Evolutionary conservation across 2,888 invertebrate species (phyloP).

Genomic region (Trisateles emortualis): DNA sequence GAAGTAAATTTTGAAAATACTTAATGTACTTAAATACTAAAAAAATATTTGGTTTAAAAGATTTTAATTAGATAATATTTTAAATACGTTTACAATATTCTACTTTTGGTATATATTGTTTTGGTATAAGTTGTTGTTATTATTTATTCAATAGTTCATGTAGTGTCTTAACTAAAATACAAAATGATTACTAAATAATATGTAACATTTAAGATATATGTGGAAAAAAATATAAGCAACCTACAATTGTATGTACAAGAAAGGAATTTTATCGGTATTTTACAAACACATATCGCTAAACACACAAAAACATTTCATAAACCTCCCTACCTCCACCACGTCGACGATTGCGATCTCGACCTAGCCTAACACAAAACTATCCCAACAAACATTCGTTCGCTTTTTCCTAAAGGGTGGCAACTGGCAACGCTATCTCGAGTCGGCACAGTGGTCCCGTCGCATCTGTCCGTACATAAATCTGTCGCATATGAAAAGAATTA

Average conservation of each 20-base stretch:
- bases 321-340: conserved; percentile 22
- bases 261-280: background rate
- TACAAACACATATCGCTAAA: conserved; percentile 1
- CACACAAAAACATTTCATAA: conserved; percentile 19
- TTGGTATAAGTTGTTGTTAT: too few relatives aligned
- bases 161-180: too few relatives aligned
- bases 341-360: conserved; percentile 30
- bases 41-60: background rate
- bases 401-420: conserved; percentile 66
- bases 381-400: conserved; percentile 49
- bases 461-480: conserved; percentile 85
- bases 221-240: too few relatives aligned
- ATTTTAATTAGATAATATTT: too few relatives aligned
- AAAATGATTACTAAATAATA: too few relatives aligned
- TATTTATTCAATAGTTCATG: too few relatives aligned
- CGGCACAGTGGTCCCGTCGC: conserved; percentile 63
- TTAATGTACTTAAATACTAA: too few relatives aligned
- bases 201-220: too few relatives aligned
- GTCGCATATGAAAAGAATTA: conserved; percentile 86
- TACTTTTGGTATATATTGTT: too few relatives aligned
- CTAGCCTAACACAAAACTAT: conserved; percentile 45
- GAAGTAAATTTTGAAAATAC: background rate
- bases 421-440: conserved; percentile 61
- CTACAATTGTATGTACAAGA: background rate
- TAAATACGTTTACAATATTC: too few relatives aligned